Evolutionary conservation across 2,113 vertebrate genomes (phyloP).

Genomic region (Symphodus melops): DNA sequence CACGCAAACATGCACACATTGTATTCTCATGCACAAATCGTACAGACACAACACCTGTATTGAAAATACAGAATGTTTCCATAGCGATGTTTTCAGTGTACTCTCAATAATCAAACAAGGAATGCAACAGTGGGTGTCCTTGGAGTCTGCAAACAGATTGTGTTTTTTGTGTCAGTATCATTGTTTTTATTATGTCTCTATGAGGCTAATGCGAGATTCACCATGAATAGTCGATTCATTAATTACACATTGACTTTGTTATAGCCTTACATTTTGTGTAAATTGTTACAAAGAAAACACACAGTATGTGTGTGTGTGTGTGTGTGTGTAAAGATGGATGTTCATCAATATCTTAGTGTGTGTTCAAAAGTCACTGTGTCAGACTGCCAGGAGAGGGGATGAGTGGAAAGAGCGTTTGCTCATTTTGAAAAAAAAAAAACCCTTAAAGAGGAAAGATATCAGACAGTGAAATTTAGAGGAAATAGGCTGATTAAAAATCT

Average conservation of each 20-base stretch:
- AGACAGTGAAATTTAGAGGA: slow-evolving; percentile 70
- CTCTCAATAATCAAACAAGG: slow-evolving; percentile 47
- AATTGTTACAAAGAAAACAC: neutral
- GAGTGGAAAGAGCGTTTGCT: slow-evolving; percentile 57
- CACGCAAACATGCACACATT: slow-evolving; percentile 30
- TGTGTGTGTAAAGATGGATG: neutral
- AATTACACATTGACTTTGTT: too few relatives aligned
- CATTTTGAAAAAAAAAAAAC: slow-evolving; percentile 84
- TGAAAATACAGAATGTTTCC: slow-evolving; percentile 47
- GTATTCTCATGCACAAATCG: neutral
- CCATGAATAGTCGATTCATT: too few relatives aligned
- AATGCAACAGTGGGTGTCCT: slow-evolving; percentile 29
- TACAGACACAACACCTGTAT: slow-evolving; percentile 34
- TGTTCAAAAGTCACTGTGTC: slow-evolving; percentile 31
- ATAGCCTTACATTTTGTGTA: too few relatives aligned
- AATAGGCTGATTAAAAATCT: slow-evolving; percentile 68
- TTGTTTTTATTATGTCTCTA: too few relatives aligned
- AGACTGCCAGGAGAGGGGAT: slow-evolving; percentile 65
- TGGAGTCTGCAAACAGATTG: neutral
- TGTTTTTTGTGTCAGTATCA: neutral
- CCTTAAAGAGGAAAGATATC: slow-evolving; percentile 75
- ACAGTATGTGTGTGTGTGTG: neutral
- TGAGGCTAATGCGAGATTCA: slow-evolving; percentile 2
- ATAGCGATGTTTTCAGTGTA: slow-evolving; percentile 62
- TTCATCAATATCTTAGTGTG: slow-evolving; percentile 10